phyloP scores from a whole-genome alignment of 2,888 invertebrate genomes.

The Netelia fuscicornis region DNA sequence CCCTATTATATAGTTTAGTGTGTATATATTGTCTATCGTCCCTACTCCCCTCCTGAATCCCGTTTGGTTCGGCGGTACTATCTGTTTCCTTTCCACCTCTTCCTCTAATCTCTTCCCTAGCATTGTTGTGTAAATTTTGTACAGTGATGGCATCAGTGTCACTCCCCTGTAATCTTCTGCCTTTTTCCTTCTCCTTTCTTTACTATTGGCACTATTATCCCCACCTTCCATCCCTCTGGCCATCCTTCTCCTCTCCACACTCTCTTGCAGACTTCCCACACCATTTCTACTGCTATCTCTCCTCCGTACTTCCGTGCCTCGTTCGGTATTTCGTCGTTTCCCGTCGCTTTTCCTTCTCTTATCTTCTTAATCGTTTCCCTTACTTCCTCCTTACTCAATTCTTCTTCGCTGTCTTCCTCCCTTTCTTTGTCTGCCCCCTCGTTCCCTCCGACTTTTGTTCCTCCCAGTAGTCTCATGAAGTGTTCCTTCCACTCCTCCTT shows the following conservation, averaged over 20 bases:
- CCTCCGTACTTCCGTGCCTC: not conserved
- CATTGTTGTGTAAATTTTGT: not conserved
- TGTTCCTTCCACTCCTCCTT: conserved; percentile 12
- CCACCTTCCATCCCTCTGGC: not conserved
- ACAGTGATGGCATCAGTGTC: not conserved
- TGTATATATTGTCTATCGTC: not conserved
- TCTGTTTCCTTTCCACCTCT: not conserved
- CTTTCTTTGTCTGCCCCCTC: too few species aligned
- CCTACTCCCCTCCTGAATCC: not conserved
- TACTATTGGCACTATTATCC: not conserved
- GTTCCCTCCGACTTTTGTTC: not conserved
- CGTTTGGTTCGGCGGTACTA: not conserved
- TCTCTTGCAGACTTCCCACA: not conserved
- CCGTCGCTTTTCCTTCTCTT: not conserved
- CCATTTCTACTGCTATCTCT: not conserved
- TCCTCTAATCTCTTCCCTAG: not conserved
- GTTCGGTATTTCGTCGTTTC: not conserved
- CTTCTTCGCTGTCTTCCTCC: not conserved
- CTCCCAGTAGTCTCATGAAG: not conserved
- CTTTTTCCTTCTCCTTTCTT: not conserved
- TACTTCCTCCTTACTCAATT: not conserved
- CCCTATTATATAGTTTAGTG: not conserved
- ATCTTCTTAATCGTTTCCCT: not conserved
- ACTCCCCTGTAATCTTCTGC: not conserved
- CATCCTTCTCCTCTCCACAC: conserved; percentile 21